Evolutionary conservation across 2,888 invertebrate genomes (phyloP), one percentile per base, ranked within the genome.

Genomic region (Ophioninae sp.): DNA sequence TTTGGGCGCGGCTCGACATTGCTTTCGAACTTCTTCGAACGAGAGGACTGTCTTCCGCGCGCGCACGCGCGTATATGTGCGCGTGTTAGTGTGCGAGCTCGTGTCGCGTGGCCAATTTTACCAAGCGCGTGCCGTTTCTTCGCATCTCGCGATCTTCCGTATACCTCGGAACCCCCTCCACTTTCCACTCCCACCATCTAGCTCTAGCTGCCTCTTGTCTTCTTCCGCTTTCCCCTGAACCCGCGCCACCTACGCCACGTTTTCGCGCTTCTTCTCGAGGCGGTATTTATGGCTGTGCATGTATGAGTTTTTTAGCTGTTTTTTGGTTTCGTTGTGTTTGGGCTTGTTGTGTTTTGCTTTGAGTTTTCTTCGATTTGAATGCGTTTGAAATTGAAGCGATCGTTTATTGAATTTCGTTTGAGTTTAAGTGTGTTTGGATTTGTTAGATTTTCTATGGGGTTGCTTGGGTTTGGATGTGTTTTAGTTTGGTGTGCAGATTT

Each of bases 71-170:
- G 57, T 39, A 13, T 8, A 8, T 2, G 67, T n/a, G 21, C 8
- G 6, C 37, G 37, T 17, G 57, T 8, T 8, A 44, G 44, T 13
- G 8, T 13, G 44, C 30, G 30, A 59, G 64, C 39, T 67, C 61
- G 77, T 79, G 81, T 78, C 77, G 82, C 82, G 82, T 77, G 82
- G 82, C 80, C 50, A 81, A 78, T 67, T 79, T 81, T 73, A 30
- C 50, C 64, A 78, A 81, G 79, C 85, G 80, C 81, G 85, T 83
- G 85, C 76, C 81, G 76, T 73, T 61, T 79, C 59, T 65, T 75
- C 79, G 61, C 69, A 39, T 37, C 30, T 75, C 62, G 57, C 23
- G 59, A 30, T 44, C 50, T n/a, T 62, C 23, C 10, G 59, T 70
- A 57, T 59, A 30, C 21, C 50, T 23, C n/a, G 17, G 10, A 62